Conservation (phyloP, 1,140 invertebrate species). For the Leptinotarsa texana region DNA sequence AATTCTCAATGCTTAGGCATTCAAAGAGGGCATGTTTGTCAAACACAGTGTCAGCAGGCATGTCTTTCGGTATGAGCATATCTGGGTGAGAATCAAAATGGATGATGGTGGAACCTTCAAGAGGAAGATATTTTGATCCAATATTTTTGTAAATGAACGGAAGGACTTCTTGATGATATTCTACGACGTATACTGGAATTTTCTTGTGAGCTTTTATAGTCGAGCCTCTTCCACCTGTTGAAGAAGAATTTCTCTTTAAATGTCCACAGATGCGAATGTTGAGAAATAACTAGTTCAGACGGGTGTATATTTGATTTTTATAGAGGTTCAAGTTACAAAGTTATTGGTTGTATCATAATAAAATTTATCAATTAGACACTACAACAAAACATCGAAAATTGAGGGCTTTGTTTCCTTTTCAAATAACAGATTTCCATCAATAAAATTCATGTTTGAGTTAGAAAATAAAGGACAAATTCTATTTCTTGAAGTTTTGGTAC, state of each 20-base stretch:
- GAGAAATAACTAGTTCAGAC: too few relatives aligned
- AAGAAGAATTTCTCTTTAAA: conserved; percentile 35
- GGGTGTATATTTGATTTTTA: too few relatives aligned
- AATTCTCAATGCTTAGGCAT: conserved; percentile 83
- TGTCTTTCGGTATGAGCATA: conserved; percentile 77
- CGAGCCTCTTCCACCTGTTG: conserved; percentile 42
- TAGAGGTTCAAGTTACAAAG: too few relatives aligned
- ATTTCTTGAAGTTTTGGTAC: too few relatives aligned
- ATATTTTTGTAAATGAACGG: conserved; percentile 81
- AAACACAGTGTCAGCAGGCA: conserved; percentile 71
- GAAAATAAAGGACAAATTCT: too few relatives aligned
- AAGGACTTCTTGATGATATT: conserved; percentile 78
- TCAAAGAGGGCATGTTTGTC: conserved; percentile 64
- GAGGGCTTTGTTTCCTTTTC: too few relatives aligned
- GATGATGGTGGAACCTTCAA: conserved; percentile 73
- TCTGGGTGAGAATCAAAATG: conserved; percentile 94
- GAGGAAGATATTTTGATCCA: conserved; percentile 79
- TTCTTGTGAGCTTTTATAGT: conserved; percentile 59
- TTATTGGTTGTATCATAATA: too few relatives aligned
- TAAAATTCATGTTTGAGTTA: too few relatives aligned
- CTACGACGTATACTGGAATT: conserved; percentile 74
- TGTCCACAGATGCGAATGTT: conserved; percentile 3
- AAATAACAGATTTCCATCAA: too few relatives aligned
- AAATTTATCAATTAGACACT: too few relatives aligned
- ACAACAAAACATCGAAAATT: too few relatives aligned